phyloP scores from a whole-genome alignment of 2,797 vertebrate species.

The Phrynocephalus guinanensis region DNA sequence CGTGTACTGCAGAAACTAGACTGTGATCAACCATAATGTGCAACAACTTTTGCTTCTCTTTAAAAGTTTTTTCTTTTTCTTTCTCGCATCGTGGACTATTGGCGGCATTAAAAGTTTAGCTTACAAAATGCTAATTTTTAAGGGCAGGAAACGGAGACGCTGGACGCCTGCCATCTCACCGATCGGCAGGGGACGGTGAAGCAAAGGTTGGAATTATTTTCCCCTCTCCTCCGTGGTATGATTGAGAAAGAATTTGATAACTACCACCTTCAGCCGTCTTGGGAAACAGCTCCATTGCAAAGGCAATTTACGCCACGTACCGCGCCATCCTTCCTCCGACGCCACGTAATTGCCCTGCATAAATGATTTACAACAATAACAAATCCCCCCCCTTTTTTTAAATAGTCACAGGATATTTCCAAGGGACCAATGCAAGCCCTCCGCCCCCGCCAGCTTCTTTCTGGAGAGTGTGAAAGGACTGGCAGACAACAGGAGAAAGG shows the following conservation, averaged over 20 bases:
- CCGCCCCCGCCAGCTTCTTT: background rate
- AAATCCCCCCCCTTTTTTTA: too few species aligned
- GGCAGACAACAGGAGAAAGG: background rate
- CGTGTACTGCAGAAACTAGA: too few species aligned
- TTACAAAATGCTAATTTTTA: background rate
- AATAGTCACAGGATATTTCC: background rate
- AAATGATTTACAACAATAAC: background rate
- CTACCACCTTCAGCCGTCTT: too few species aligned
- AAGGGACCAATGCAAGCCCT: background rate
- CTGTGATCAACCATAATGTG: too few species aligned
- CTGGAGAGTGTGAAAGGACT: background rate
- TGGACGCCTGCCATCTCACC: background rate
- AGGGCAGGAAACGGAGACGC: background rate
- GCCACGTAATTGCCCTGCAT: background rate
- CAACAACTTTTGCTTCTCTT: background rate
- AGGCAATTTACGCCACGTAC: background rate
- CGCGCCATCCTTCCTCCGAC: too few species aligned
- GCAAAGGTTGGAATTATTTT: background rate
- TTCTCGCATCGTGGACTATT: too few species aligned
- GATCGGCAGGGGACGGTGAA: background rate
- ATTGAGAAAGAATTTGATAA: background rate
- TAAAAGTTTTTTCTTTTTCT: background rate
- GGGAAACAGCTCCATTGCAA: background rate
- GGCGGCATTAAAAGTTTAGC: too few species aligned
- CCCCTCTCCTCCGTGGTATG: background rate